These are phyloP conservation scores for Telenomus remus DNA, from an alignment of 1,140 invertebrate genomes.

Conservation along the genomic window DNA sequence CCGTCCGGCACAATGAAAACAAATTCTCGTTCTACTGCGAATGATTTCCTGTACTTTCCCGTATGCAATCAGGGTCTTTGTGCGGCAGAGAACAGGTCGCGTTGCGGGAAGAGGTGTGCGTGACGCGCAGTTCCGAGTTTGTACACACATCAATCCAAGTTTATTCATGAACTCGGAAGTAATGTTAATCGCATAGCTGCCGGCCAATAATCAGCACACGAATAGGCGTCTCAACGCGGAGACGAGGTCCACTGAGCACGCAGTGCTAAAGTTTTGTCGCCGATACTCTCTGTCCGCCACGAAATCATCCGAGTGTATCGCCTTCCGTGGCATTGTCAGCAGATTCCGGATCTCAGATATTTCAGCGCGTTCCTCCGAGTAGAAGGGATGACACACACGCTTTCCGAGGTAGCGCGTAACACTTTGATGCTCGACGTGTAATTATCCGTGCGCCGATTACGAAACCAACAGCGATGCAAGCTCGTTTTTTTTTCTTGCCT, in stretches of 20 bases:
- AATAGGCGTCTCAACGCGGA: constrained; percentile 67
- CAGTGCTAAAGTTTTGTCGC: constrained; percentile 67
- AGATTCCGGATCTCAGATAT: constrained; percentile 73
- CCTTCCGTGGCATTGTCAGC: constrained; percentile 75
- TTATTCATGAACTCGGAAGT: constrained; percentile 70
- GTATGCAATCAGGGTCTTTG: constrained; percentile 56
- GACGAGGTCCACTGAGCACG: constrained; percentile 74
- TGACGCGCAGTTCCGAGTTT: constrained; percentile 67
- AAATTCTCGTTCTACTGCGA: constrained; percentile 47
- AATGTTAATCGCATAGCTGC: constrained; percentile 65
- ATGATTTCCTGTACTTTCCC: constrained; percentile 61
- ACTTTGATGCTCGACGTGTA: constrained; percentile 37
- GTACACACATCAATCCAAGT: constrained; percentile 46
- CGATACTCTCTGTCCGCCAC: constrained; percentile 67
- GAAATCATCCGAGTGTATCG: constrained; percentile 73
- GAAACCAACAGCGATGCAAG: constrained; percentile 26
- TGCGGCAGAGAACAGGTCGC: constrained; percentile 28
- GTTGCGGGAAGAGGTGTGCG: constrained; percentile 63
- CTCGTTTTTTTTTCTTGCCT: constrained; percentile 22
- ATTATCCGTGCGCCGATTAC: constrained; percentile 45
- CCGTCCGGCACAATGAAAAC: constrained; percentile 47
- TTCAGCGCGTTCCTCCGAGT: constrained; percentile 51
- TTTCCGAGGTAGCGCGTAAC: constrained; percentile 26
- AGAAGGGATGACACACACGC: constrained; percentile 53
- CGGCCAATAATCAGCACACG: constrained; percentile 62